Base-by-base conservation (phyloP, 2,888 invertebrate species). In the Crematogaster levior region DNA sequence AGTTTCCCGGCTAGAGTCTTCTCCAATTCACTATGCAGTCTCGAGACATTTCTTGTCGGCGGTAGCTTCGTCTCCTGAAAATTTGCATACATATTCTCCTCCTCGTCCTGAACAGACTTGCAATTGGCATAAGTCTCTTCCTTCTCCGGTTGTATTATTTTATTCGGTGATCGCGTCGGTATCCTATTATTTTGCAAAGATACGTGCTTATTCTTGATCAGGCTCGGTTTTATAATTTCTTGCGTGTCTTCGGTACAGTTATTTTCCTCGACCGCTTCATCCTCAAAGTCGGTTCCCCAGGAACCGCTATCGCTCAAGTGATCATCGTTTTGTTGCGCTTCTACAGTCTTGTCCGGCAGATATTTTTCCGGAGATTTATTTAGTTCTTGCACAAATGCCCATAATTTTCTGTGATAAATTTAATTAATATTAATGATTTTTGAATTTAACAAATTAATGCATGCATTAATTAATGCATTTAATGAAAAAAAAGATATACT, bases 241-340 rank as follows among this genome's bases (percentile, higher is more conserved):
- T 58, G 58, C 9, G 21, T 53, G 1, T 75, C 60, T 0, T 24
- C 51, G 3, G 12, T 10, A 40, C 34, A 43, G 3, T 63, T 40
- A 40, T 10, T 80, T 2, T 93, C 93, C 0, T 93, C 93, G 3
- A 79, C 70, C 53, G 70, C 80, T 27, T 91, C 91, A 73, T 94
- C 93, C 9, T 94, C 93, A 74, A 94, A 94, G 46, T 94, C 94
- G 6, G 94, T 93, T n/a, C 91, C 94, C 94, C 94, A 94, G 6
- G 92, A 93, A 63, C 90, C 92, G 7, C 86, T 88, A 77, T 94
- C 94, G 84, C 92, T 93, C 27, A 90, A 51, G 1, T 87, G 84
- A 58, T 92, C 93, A 24, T 91, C 91, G 70, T 72, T 75, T 37
- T 72, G 74, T 46, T 86, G 87, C 0, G 51, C 10, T 34, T 84